Base-by-base conservation (phyloP, 2,888 invertebrate species). In the Ethmia dodecea region DNA sequence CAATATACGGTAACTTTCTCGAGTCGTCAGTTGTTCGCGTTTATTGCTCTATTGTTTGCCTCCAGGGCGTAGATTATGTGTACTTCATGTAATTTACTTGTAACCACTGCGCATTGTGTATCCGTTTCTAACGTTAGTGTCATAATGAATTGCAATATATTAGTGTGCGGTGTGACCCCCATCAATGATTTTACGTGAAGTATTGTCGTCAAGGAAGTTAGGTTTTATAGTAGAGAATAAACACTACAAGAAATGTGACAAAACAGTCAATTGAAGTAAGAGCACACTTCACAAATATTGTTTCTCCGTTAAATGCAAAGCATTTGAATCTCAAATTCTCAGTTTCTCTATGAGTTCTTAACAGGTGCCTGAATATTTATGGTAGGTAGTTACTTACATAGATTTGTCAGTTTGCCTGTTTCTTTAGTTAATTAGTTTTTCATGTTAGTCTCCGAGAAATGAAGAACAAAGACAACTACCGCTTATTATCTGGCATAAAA, bases 1-100 rank as follows among this genome's bases (percentile, higher is more conserved):
- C 76, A 76, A 79, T 79, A 73, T 60, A 52, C 69, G 62, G 70
- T 65, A 63, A 70, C 81, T 80, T 78, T 78, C 77, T 67, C 68
- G 47, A 54, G 50, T 53, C 50, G 62, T 63, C 59, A 63, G 59
- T 49, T 63, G 60, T 58, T 70, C 60, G 60, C 67, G 55, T 70
- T 83, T 83, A 83, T 77, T 70, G 72, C 80, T 78, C 79, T 77
- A 83, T 84, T 84, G 83, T 83, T 77, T 67, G 68, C 68, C 68
- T 60, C 61, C 61, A 47, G 49, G 60, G 69, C 62, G 62, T 59
- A 22, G 22, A 69, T 74, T 71, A 63, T 55, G 51, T 58, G 55
- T 61, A 60, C 62, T 61, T 55, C 55, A 47, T 58, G 69, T 72
- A 72, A 78, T 76, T 78, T 73, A 70, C 63, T 70, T 63, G 69